Evolutionary conservation across 2,113 vertebrate species (phyloP).

Genomic region (Leucopsar rothschildi): DNA sequence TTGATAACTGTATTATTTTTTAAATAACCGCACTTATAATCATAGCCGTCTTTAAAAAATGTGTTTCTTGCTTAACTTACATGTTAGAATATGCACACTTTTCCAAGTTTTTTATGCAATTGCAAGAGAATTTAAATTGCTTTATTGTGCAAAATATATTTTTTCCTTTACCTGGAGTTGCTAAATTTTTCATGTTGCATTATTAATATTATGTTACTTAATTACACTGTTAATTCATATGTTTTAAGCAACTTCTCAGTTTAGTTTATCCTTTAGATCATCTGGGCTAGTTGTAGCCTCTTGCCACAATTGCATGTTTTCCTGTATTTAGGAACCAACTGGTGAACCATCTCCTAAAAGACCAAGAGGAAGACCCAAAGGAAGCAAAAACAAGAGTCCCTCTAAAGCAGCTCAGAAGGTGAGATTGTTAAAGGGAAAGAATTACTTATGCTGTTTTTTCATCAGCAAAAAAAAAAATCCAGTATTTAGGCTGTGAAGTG

Average conservation of each 20-base stretch:
- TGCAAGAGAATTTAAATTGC: not conserved
- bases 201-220: slow-evolving; percentile 7
- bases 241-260: slow-evolving; percentile 7
- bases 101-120: not conserved
- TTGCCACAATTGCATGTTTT: slow-evolving; percentile 73
- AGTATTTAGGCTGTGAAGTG: not conserved
- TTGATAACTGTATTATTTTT: not conserved
- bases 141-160: not conserved
- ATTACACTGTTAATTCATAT: slow-evolving; percentile 20
- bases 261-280: not conserved
- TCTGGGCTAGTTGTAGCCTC: slow-evolving; percentile 32
- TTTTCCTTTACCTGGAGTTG: not conserved
- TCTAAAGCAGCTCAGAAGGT: slow-evolving; percentile 96
- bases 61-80: not conserved
- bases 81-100: not conserved
- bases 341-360: slow-evolving; percentile 95
- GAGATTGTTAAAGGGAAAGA: slow-evolving; percentile 64
- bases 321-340: slow-evolving; percentile 83
- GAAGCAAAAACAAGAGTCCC: slow-evolving; percentile 97
- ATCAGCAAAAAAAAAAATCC: not conserved
- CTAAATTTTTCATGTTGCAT: slow-evolving; percentile 2
- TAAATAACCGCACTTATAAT: not conserved
- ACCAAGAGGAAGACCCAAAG: slow-evolving; percentile 94
- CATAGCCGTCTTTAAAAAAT: not conserved
- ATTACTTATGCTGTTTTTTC: slow-evolving; percentile 9